A percentile compares a stretch with the other conserved stretches of the same genome.
Conservation (phyloP, 2,113 vertebrate species). For the Thermophis baileyi region DNA sequence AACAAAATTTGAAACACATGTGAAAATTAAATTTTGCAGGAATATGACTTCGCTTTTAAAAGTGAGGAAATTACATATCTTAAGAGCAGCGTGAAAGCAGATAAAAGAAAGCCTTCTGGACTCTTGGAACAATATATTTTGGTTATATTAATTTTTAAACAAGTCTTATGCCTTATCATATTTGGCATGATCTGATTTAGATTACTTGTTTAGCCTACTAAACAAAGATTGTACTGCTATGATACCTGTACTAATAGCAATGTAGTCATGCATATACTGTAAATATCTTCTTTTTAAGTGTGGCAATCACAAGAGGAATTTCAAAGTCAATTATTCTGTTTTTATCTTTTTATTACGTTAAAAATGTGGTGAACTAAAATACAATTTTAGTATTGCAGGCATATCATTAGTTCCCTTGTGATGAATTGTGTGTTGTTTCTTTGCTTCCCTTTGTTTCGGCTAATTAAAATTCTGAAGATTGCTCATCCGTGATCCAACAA, state of each 20-base stretch:
- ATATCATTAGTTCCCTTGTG: neutral
- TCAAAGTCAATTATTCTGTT: neutral
- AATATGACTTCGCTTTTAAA: neutral
- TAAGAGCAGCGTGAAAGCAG: neutral
- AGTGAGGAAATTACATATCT: neutral
- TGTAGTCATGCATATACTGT: neutral
- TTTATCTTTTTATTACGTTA: neutral
- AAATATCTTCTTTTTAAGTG: neutral
- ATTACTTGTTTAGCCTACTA: neutral
- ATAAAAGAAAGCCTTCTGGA: neutral
- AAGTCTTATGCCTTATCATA: neutral
- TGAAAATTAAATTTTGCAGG: neutral
- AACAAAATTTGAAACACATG: constrained; percentile 2
- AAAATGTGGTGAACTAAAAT: neutral
- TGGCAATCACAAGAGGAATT: neutral
- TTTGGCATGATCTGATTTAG: neutral
- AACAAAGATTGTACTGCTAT: neutral
- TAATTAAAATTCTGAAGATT: neutral
- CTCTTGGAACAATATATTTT: neutral
- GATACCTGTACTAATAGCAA: neutral
- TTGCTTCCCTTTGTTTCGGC: neutral
- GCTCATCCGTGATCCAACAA: neutral
- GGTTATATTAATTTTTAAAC: neutral
- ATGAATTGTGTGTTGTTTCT: neutral
- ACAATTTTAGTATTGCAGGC: neutral